Evolutionary conservation across 2,888 invertebrate species (phyloP).

Genomic region (Colletes collaris): DNA sequence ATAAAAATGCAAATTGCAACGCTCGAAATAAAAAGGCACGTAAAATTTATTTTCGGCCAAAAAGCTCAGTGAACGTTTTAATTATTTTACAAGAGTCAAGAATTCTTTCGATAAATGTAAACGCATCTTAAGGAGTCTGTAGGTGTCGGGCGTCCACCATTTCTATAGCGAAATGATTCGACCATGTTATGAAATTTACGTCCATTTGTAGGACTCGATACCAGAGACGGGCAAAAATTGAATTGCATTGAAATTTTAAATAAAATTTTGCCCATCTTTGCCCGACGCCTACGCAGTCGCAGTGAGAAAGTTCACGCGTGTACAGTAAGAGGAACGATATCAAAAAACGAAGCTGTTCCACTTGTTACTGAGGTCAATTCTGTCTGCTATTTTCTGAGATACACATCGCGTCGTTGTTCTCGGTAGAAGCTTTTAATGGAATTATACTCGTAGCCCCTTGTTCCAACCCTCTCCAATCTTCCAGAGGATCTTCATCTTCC

Average conservation of each 20-base stretch:
- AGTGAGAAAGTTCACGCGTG: background rate
- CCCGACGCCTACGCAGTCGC: background rate
- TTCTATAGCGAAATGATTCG: background rate
- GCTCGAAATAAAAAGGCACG: no score
- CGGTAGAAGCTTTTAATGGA: slow-evolving; percentile 38
- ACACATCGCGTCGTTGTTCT: slow-evolving; percentile 24
- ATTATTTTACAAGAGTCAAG: no score
- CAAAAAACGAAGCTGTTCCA: background rate
- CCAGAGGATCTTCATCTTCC: slow-evolving; percentile 7
- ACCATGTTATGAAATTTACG: background rate
- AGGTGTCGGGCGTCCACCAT: background rate
- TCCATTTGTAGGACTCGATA: background rate
- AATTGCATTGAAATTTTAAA: no score
- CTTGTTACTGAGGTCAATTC: slow-evolving; percentile 3
- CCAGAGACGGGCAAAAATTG: no score
- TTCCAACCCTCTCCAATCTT: background rate
- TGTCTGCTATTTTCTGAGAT: slow-evolving; percentile 15
- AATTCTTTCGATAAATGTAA: background rate
- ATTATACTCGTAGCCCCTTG: slow-evolving; percentile 26
- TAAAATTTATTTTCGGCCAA: no score
- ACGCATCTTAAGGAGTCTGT: background rate
- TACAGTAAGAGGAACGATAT: background rate
- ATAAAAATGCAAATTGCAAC: no score
- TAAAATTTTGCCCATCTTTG: no score
- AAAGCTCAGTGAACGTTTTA: no score